A percentile compares a stretch with the other conserved stretches of the same genome.
Evolutionary conservation across 2,888 invertebrate genomes (phyloP).

Genomic region (Mylabris sibirica): DNA sequence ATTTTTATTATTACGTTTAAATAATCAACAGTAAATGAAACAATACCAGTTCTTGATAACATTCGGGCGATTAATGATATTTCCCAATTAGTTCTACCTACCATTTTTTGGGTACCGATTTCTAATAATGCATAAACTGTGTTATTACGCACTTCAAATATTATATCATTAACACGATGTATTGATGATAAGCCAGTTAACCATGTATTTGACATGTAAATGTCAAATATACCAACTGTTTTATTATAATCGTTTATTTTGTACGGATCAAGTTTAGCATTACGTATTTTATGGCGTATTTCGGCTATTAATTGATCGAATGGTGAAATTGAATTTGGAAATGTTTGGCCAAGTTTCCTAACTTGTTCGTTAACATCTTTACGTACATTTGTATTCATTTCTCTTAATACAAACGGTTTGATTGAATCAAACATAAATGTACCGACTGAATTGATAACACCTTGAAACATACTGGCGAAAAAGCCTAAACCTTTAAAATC

Average conservation of each 20-base stretch:
- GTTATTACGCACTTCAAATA: conserved; percentile 75
- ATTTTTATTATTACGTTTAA: conserved; percentile 65
- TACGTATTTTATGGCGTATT: conserved; percentile 72
- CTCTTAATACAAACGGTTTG: conserved; percentile 81
- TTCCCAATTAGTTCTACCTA: conserved; percentile 83
- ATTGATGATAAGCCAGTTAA: conserved; percentile 81
- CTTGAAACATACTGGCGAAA: conserved; percentile 71
- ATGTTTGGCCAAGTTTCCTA: conserved; percentile 73
- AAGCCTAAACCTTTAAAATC: conserved; percentile 85
- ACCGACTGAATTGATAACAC: conserved; percentile 83
- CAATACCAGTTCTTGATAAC: conserved; percentile 74
- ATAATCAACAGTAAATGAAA: conserved; percentile 82
- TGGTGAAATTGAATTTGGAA: conserved; percentile 87
- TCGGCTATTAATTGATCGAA: conserved; percentile 84
- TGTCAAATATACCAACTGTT: conserved; percentile 73
- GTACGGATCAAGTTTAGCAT: conserved; percentile 77
- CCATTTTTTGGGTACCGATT: conserved; percentile 80
- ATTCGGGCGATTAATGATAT: conserved; percentile 73
- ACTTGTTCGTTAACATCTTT: conserved; percentile 78
- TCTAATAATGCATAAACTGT: conserved; percentile 73
- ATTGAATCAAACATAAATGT: conserved; percentile 85
- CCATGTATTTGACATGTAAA: conserved; percentile 78
- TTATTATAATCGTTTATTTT: conserved; percentile 76
- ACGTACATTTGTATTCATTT: conserved; percentile 78
- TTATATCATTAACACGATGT: conserved; percentile 81